Evolutionary conservation across 2,888 invertebrate genomes (phyloP).

Genomic region (Lacanobia oleracea): DNA sequence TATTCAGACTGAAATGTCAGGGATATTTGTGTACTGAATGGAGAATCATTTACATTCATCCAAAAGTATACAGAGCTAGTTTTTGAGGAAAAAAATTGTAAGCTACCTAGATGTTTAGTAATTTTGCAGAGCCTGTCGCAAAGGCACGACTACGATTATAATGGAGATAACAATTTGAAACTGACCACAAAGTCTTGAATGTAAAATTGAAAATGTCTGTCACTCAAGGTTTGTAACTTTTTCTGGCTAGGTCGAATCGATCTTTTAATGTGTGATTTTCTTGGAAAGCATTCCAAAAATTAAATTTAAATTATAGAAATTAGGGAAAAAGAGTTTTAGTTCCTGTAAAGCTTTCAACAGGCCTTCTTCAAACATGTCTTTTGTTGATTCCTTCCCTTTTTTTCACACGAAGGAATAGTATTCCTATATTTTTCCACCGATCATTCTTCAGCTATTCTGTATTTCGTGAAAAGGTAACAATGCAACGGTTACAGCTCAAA

Average conservation of each 20-base stretch:
- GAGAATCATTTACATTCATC: constrained; percentile 4
- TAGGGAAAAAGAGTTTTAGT: neutral
- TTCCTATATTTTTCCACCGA: neutral
- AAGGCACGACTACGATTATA: constrained; percentile 7
- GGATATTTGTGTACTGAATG: constrained; percentile 20
- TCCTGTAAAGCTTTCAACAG: neutral
- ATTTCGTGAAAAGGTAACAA: constrained; percentile 3
- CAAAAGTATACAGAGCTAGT: neutral
- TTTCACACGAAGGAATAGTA: neutral
- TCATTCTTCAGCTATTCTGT: neutral
- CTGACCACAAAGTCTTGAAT: constrained; percentile 16
- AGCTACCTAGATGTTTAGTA: constrained; percentile 1
- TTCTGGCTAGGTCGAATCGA: neutral
- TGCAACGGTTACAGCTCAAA: neutral
- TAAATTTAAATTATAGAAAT: too few relatives aligned
- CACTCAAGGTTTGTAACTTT: constrained; percentile 1
- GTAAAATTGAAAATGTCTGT: neutral
- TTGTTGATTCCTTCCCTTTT: neutral
- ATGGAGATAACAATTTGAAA: constrained; percentile 11
- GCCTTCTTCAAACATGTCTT: neutral
- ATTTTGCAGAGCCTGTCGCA: constrained; percentile 12
- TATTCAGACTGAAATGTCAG: constrained; percentile 22
- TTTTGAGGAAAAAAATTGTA: constrained; percentile 13
- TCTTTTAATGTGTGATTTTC: neutral
- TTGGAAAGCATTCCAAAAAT: neutral